Percentiles rank a stretch among this genome's conserved stretches.
phyloP scores from a whole-genome alignment of 1,140 invertebrate species.

The Aphelinus atriplicis region DNA sequence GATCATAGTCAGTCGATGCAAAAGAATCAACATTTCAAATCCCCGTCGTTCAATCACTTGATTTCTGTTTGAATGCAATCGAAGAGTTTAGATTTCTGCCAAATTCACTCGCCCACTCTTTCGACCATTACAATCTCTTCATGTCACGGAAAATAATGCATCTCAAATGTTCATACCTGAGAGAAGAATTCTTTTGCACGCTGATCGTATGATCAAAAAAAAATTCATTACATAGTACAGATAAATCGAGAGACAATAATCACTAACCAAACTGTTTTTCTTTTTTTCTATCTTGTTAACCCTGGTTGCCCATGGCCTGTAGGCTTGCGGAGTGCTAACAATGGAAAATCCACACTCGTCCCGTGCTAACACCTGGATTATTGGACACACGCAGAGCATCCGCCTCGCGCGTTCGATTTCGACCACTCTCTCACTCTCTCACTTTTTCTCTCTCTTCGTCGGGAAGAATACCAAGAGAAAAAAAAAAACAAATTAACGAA shows the following conservation, averaged over 20 bases:
- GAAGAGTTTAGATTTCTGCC: too few species aligned
- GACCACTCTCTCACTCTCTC: conserved; percentile 37
- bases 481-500: too few species aligned
- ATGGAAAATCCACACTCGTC: conserved; percentile 65
- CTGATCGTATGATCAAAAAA: too few species aligned
- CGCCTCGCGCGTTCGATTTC: conserved; percentile 47
- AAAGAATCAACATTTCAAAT: not conserved
- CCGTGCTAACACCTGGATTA: conserved; percentile 68
- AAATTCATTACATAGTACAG: too few species aligned
- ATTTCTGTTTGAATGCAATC: too few species aligned
- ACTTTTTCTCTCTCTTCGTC: conserved; percentile 34
- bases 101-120: too few species aligned
- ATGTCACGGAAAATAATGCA: too few species aligned
- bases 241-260: conserved; percentile 46
- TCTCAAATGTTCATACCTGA: too few species aligned
- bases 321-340: conserved; percentile 77
- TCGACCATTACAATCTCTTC: too few species aligned
- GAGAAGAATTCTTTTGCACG: too few species aligned
- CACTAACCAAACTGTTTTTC: conserved; percentile 73
- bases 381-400: conserved; percentile 61
- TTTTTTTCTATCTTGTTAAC: conserved; percentile 73
- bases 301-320: conserved; percentile 71
- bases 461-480: too few species aligned
- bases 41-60: too few species aligned
- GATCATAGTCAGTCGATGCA: not conserved